Evolutionary conservation across 2,797 vertebrate species (phyloP), one percentile per base, ranked within the genome.

Genomic region (Cyclura pinguis): DNA sequence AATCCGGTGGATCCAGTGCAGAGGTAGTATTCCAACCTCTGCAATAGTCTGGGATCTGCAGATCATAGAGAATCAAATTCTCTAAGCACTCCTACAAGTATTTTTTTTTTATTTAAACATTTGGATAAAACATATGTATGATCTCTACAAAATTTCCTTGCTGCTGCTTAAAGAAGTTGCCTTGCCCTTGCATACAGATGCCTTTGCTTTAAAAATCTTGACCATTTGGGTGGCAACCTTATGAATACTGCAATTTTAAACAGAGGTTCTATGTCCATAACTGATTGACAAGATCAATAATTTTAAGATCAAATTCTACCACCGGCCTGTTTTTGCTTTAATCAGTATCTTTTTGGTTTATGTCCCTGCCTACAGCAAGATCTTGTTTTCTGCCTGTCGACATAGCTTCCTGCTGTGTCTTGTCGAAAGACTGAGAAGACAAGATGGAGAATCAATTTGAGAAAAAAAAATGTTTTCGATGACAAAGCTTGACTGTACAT

Each of bases 331-430:
- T 96, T 95, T 95, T 91, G 96, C 97, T 98, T 98, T 98, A 98
- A 97, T 97, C 91, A 92, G 94, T 96, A 92, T 89, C 94, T 96
- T 97, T 98, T 98, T 97, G 96, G 98, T 97, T 98, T 96, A 96
- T 98, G 97, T 96, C 90, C 97, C 93, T 97, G 98, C 98, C 98
- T 98, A 96, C 96, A 98, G 98, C 98, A 97, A 97, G 97, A 98
- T 97, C 96, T 94, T 98, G 97, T 97, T 98, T 97, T 97, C 96
- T 93, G 87, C 95, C 95, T 98, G 97, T 97, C 97, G 97, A 97
- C 95, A 97, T 90, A 97, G 97, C 96, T 95, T 96, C 98, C 97
- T 97, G 98, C 98, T 98, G 98, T 97, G 98, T 97, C 97, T 96
- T 97, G 97, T 95, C 85, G 96, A 92, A 95, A 98, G 98, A 97